Percentiles rank a stretch among this genome's conserved stretches.
Conservation (phyloP, 2,113 vertebrate genomes). For the Vidua chalybeata region DNA sequence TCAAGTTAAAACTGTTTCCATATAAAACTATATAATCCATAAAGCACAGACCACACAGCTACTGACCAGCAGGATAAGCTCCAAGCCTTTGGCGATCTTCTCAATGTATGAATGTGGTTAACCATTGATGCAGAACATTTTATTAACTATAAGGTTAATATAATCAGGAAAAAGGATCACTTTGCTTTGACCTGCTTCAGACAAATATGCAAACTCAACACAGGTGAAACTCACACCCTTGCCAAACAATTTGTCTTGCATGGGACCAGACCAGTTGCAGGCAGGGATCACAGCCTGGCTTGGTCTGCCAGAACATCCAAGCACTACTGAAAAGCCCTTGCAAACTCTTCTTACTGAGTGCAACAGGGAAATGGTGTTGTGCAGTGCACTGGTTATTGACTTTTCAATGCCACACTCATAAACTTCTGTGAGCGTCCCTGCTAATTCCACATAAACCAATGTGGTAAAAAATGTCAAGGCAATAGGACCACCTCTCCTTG, state of each 20-base stretch:
- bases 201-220: neutral
- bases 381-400: neutral
- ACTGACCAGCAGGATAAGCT: neutral
- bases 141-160: neutral
- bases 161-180: neutral
- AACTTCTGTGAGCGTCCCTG: neutral
- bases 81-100: neutral
- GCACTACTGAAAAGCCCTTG: neutral
- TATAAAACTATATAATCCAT: neutral
- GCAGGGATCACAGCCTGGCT: neutral
- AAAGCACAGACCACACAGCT: neutral
- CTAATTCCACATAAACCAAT: neutral
- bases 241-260: neutral
- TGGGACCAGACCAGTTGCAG: neutral
- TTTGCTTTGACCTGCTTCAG: neutral
- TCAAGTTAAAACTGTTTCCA: neutral
- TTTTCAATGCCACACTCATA: neutral
- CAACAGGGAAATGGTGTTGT: rapidly evolving
- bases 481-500: neutral
- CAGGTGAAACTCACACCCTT: neutral
- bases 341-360: neutral
- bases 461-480: neutral
- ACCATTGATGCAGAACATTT: neutral
- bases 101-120: neutral
- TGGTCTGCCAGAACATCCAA: neutral